A percentile compares a stretch with the other conserved stretches of the same genome.
Evolutionary conservation across 2,113 vertebrate genomes (phyloP).

Genomic region (Paraplagusia blochii): DNA sequence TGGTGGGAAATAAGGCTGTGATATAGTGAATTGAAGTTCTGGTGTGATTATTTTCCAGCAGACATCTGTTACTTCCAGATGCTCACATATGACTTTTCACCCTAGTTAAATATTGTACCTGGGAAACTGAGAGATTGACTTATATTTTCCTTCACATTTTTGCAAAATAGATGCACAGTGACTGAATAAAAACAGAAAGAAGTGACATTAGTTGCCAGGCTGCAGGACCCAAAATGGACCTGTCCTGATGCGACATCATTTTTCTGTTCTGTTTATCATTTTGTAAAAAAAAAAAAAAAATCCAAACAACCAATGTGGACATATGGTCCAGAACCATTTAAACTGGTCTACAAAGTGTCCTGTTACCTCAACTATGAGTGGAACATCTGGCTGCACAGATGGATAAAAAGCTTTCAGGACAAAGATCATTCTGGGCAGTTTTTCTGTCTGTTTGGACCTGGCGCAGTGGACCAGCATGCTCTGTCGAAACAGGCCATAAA

Average conservation of each 20-base stretch:
- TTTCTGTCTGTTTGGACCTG: constrained; percentile 33
- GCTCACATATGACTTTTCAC: not conserved
- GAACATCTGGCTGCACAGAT: constrained; percentile 62
- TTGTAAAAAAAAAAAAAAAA: not conserved
- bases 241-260: not conserved
- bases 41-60: not conserved
- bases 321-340: constrained; percentile 33
- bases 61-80: not conserved
- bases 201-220: too few relatives aligned
- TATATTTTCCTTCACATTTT: not conserved
- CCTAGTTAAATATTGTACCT: not conserved
- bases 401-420: constrained; percentile 43
- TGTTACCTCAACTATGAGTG: constrained; percentile 46
- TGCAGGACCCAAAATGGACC: too few relatives aligned
- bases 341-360: constrained; percentile 36
- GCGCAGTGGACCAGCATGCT: constrained; percentile 33
- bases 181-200: too few relatives aligned
- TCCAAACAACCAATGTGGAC: constrained; percentile 10
- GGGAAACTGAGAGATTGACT: not conserved
- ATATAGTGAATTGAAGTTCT: not conserved
- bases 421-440: constrained; percentile 31
- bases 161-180: not conserved
- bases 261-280: not conserved
- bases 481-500: constrained; percentile 30
- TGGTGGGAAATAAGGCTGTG: not conserved